Evolutionary conservation across 2,888 invertebrate species (phyloP).

Genomic region (Cataglyphis cursor): DNA sequence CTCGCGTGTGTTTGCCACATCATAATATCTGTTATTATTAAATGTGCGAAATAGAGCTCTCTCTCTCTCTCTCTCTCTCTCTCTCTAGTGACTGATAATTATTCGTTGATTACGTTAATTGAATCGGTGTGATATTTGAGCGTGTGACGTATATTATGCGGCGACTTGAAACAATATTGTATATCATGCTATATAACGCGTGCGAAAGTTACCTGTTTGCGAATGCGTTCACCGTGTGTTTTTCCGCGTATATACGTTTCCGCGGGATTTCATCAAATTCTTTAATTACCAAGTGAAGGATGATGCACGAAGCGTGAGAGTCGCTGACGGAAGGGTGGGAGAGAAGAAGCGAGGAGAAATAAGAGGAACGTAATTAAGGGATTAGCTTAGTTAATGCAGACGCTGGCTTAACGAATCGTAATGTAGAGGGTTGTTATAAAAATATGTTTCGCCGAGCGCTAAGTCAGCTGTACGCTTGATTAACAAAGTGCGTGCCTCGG

Average conservation of each 20-base stretch:
- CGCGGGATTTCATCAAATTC: slow-evolving; percentile 48
- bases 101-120: slow-evolving; percentile 48
- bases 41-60: slow-evolving; percentile 37
- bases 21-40: slow-evolving; percentile 14
- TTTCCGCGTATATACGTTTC: slow-evolving; percentile 36
- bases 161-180: slow-evolving; percentile 30
- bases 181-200: slow-evolving; percentile 36
- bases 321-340: slow-evolving; percentile 50
- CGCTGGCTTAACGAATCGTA: slow-evolving; percentile 73
- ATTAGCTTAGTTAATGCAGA: slow-evolving; percentile 69
- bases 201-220: slow-evolving; percentile 38
- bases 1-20: slow-evolving; percentile 9
- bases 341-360: slow-evolving; percentile 65
- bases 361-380: slow-evolving; percentile 68
- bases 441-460: slow-evolving; percentile 61
- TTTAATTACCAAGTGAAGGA: slow-evolving; percentile 54
- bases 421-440: slow-evolving; percentile 60
- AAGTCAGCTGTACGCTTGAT: slow-evolving; percentile 56
- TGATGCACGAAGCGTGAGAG: slow-evolving; percentile 55
- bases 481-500: slow-evolving; percentile 31
- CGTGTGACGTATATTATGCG: slow-evolving; percentile 36
- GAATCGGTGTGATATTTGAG: slow-evolving; percentile 41
- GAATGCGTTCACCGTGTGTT: slow-evolving; percentile 1
- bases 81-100: slow-evolving; percentile 4
- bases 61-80: neutral